Conservation (phyloP, 2,888 invertebrate genomes). For the Eledona agricola region DNA sequence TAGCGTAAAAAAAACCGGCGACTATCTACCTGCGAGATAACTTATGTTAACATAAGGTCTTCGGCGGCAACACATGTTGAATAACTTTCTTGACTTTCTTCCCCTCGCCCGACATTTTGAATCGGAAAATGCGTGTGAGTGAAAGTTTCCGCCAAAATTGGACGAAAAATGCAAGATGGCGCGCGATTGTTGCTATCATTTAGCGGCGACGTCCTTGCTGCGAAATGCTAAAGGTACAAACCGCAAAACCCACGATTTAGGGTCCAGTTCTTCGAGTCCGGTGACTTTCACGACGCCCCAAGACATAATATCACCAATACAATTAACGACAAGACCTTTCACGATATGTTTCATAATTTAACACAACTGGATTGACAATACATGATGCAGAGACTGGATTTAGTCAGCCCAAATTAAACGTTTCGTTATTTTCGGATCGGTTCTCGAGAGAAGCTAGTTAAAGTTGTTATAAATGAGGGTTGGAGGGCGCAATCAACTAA, state of each 20-base stretch:
- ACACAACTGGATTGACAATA: too few relatives aligned
- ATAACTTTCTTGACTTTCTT: not conserved
- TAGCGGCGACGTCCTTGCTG: constrained; percentile 23
- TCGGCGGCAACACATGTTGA: constrained; percentile 10
- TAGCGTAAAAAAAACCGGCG: constrained; percentile 24
- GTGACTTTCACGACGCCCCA: constrained; percentile 3
- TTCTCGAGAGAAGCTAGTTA: too few relatives aligned
- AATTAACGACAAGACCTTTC: not conserved
- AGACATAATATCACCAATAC: not conserved
- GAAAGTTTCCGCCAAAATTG: too few relatives aligned
- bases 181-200: constrained; percentile 16
- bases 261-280: constrained; percentile 7
- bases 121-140: too few relatives aligned
- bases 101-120: not conserved
- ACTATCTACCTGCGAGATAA: constrained; percentile 35
- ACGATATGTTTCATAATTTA: too few relatives aligned
- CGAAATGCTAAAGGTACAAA: constrained; percentile 33
- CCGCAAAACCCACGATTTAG: constrained; percentile 18
- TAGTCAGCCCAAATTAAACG: too few relatives aligned
- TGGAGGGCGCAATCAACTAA: too few relatives aligned
- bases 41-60: constrained; percentile 26
- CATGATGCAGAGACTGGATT: too few relatives aligned
- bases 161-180: too few relatives aligned
- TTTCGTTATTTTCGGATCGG: too few relatives aligned
- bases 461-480: too few relatives aligned